Base-by-base conservation (phyloP, 2,888 invertebrate species). In the Drosophila histrio region DNA sequence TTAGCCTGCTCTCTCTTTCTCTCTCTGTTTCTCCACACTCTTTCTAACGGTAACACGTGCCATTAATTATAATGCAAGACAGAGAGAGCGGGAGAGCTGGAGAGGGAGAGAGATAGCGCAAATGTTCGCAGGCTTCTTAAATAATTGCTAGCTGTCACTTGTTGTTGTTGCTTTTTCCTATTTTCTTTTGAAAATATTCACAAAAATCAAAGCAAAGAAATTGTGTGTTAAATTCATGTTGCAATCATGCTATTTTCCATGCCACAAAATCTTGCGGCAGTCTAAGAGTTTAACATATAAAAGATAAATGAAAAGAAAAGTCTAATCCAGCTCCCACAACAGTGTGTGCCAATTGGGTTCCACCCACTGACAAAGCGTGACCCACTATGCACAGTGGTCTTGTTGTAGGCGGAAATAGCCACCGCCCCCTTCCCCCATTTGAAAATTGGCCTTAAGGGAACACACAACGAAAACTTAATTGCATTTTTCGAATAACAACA, bases 31-130 rank as follows among this genome's bases (percentile, higher is more conserved):
- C 46, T 66, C 63, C 64, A 21, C 38, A 28, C 46, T 54, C 54
- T 77, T 66, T 72, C 61, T 68, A 72, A 62, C 54, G 60, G 59
- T 72, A 65, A 86, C 87, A 82, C 77, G 80, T 79, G 87, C 70
- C 64, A 59, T 70, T 81, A 87, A 81, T 84, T 80, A 84, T 80
- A 41, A 50, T 11, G 17, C 36, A 2, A 43, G 22, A 17, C 1
- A 28, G 24, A 44, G 7, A 17, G 26, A 52, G 41, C 24, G 56
- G 21, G 46, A 30, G 9, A 13, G n/a, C 2, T 4, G 39, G 26
- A 7, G 15, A 30, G 15, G 39, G 41, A 43, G 17, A 46, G 22
- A n/a, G 22, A 32, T 2, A 3, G 17, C 60, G 53, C 41, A 47
- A 34, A 38, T 66, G 67, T 43, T 66, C 21, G 39, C 65, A 57